Conservation (phyloP, 1,140 invertebrate species). For the Brachionus calyciflorus region DNA sequence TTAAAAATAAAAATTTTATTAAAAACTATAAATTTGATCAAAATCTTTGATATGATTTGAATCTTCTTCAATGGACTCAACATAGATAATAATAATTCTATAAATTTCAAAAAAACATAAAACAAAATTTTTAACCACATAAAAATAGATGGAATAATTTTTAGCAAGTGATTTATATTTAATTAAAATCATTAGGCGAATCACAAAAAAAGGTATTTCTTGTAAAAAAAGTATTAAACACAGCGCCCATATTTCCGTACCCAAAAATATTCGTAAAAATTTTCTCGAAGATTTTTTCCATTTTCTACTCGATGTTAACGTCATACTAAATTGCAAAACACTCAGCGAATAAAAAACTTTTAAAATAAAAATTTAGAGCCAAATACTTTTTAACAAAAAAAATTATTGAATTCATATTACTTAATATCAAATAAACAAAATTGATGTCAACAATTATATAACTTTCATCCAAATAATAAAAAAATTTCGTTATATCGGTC, state of each 20-base stretch:
- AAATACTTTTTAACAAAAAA: not conserved
- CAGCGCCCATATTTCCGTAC: conserved; percentile 44
- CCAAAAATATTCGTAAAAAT: not conserved
- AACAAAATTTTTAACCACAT: conserved; percentile 39
- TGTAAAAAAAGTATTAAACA: not conserved
- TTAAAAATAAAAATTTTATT: not conserved
- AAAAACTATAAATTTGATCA: conserved; percentile 6
- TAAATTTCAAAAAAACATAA: conserved; percentile 37
- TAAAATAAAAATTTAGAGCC: too few species aligned
- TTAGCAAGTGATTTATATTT: conserved; percentile 16
- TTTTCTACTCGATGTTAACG: not conserved
- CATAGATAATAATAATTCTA: conserved; percentile 14
- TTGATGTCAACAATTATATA: conserved; percentile 11
- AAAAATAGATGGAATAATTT: conserved; percentile 44
- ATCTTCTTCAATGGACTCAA: not conserved
- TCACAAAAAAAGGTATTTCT: conserved; percentile 45
- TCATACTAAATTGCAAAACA: conserved; percentile 41
- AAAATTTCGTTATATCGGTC: conserved; percentile 20
- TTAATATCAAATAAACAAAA: conserved; percentile 7
- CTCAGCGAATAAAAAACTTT: conserved; percentile 25
- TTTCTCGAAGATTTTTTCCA: not conserved
- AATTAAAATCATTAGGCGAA: conserved; percentile 17
- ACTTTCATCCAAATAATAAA: conserved; percentile 1
- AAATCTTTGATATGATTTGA: not conserved
- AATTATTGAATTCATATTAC: conserved; percentile 12